These are phyloP conservation scores for Brienomyrus longianalis DNA, from an alignment of 2,113 vertebrate genomes.

Conservation along the genomic window DNA sequence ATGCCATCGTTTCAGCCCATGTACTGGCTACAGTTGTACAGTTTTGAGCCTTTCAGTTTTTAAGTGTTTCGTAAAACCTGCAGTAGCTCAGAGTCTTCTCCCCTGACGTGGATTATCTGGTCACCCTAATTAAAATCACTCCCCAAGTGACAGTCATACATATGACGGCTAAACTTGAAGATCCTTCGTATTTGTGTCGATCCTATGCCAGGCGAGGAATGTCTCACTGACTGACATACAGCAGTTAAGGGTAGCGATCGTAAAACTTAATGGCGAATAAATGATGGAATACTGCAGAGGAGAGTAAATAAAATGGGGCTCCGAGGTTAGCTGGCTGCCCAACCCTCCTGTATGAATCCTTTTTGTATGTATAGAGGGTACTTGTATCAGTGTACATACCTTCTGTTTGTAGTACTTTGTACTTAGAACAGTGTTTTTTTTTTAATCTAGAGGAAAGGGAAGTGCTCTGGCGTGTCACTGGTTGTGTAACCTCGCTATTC, in stretches of 20 bases:
- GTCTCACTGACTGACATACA: not conserved
- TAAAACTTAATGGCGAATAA: not conserved
- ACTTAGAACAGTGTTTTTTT: not conserved
- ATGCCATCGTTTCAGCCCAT: not conserved
- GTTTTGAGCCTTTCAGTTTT: not conserved
- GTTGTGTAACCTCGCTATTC: not conserved
- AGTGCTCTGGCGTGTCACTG: not conserved
- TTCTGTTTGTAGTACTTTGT: not conserved
- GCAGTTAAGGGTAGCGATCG: not conserved
- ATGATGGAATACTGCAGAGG: not conserved
- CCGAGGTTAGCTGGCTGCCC: not conserved
- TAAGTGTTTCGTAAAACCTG: not conserved
- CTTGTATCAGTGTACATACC: not conserved
- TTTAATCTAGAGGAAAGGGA: not conserved
- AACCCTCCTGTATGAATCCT: not conserved
- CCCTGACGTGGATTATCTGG: not conserved
- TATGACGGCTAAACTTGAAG: not conserved
- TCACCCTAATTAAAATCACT: not conserved
- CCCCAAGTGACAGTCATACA: not conserved
- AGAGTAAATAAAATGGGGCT: not conserved
- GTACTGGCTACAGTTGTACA: too few relatives aligned
- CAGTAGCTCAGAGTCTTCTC: not conserved
- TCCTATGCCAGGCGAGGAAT: not conserved
- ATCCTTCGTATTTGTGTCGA: not conserved
- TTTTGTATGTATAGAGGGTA: not conserved